Percentiles rank a stretch among this genome's conserved stretches.
Conservation (phyloP, 2,888 invertebrate genomes). For the Eristalis intricaria region DNA sequence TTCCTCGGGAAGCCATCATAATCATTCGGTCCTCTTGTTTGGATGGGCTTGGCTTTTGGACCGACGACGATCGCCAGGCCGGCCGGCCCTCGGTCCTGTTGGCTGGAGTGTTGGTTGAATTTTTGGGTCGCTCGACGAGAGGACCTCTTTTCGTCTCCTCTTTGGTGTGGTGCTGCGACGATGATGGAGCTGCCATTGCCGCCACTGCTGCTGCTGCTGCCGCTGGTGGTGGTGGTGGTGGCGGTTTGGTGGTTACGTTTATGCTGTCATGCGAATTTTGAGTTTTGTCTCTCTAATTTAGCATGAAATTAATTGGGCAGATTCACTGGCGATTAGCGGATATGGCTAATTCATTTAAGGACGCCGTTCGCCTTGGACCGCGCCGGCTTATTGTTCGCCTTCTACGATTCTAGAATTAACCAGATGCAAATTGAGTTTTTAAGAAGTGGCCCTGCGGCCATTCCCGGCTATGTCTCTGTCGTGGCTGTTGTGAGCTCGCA, state of each 20-base stretch:
- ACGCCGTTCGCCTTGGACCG: conserved; percentile 7
- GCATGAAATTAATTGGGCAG: conserved; percentile 71
- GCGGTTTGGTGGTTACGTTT: conserved; percentile 45
- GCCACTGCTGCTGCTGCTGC: not conserved
- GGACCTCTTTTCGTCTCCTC: not conserved
- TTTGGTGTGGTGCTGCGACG: not conserved
- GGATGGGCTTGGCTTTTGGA: conserved; percentile 22
- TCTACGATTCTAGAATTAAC: not conserved
- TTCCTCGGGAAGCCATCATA: conserved; percentile 66
- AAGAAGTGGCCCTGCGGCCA: not conserved
- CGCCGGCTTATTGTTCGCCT: conserved; percentile 20
- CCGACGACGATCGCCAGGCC: not conserved
- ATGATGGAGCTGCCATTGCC: not conserved
- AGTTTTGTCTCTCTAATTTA: conserved; percentile 70
- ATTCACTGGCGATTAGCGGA: conserved; percentile 69
- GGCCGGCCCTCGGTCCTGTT: conserved; percentile 7
- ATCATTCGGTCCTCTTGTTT: conserved; percentile 60
- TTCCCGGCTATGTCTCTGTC: too few relatives aligned
- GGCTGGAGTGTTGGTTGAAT: conserved; percentile 14
- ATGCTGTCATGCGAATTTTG: conserved; percentile 70
- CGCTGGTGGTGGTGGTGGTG: not conserved
- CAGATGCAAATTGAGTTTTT: conserved; percentile 61
- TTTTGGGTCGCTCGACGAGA: conserved; percentile 30
- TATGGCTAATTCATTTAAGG: conserved; percentile 60
- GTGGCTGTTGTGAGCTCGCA: not conserved